Percentiles rank a stretch among this genome's conserved stretches.
Conservation (phyloP, 2,113 vertebrate genomes). For the Hucho hucho region DNA sequence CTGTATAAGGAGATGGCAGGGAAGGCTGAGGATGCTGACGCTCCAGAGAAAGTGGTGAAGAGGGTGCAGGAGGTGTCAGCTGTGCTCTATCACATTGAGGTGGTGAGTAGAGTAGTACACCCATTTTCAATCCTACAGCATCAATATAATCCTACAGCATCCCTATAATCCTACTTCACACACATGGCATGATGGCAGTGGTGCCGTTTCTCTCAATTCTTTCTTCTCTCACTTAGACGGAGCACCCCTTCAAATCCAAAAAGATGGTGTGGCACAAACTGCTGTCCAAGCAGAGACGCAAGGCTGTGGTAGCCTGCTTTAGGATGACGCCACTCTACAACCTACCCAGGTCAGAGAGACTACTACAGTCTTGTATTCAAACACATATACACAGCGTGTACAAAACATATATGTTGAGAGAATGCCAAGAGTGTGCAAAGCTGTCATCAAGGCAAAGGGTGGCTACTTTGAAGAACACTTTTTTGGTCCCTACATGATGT, state of each 20-base stretch:
- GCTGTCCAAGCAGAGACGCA: conserved; percentile 91
- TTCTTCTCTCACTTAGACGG: conserved; percentile 67
- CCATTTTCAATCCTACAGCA: neutral
- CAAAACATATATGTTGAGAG: neutral
- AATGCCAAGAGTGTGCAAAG: too few relatives aligned
- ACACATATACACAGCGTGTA: neutral
- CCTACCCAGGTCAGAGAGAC: conserved; percentile 79
- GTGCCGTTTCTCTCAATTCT: neutral
- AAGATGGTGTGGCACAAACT: conserved; percentile 97
- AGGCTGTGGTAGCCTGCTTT: conserved; percentile 92
- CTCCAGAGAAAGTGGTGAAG: conserved; percentile 86
- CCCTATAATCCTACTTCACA: neutral
- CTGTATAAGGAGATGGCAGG: conserved; percentile 88
- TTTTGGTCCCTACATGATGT: too few relatives aligned
- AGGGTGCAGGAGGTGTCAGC: conserved; percentile 90
- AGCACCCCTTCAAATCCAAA: conserved; percentile 93
- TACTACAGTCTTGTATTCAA: neutral
- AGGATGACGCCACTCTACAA: conserved; percentile 94
- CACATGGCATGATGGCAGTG: neutral
- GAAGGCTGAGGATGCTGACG: conserved; percentile 85
- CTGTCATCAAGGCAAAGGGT: too few relatives aligned
- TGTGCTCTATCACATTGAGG: conserved; percentile 88
- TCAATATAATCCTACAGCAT: neutral
- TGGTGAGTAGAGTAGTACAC: conserved; percentile 65
- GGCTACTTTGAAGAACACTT: too few relatives aligned